Evolutionary conservation across 2,888 invertebrate species (phyloP).

Genomic region (Hyppa rectilinea): DNA sequence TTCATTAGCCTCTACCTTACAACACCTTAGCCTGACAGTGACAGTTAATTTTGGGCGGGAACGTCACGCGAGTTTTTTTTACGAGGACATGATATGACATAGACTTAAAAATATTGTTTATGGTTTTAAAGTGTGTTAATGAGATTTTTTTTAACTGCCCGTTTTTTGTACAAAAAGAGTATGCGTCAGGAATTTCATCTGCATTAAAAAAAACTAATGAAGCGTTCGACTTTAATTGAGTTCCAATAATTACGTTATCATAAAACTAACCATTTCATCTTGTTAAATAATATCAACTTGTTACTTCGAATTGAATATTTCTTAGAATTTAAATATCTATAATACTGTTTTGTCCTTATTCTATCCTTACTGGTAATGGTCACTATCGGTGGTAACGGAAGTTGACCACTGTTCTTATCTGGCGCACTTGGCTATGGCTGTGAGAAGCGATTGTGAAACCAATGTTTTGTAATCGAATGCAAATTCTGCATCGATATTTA

Average conservation of each 20-base stretch:
- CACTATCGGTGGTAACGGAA: conserved; percentile 79
- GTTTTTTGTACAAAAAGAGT: neutral
- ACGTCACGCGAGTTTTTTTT: conserved; percentile 84
- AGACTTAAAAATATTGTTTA: conserved; percentile 42
- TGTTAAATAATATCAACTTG: conserved; percentile 25
- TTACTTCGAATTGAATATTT: conserved; percentile 56
- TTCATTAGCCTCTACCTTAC: conserved; percentile 87
- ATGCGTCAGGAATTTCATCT: neutral
- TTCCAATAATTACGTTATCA: conserved; percentile 31
- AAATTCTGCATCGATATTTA: conserved; percentile 25
- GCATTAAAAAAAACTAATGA: neutral
- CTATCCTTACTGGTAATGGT: conserved; percentile 68
- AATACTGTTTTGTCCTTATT: conserved; percentile 74
- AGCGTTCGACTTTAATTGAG: conserved; percentile 15
- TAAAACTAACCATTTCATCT: conserved; percentile 19
- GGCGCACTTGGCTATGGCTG: conserved; percentile 56
- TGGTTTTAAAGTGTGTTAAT: conserved; percentile 42
- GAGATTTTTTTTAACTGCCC: no score
- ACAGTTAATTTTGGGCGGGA: conserved; percentile 81
- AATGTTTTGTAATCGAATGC: conserved; percentile 58
- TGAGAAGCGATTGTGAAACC: conserved; percentile 63
- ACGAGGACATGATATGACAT: conserved; percentile 56
- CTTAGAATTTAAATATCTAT: conserved; percentile 69
- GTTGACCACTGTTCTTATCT: conserved; percentile 82
- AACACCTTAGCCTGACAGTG: conserved; percentile 81